These are phyloP conservation scores for Trichoplusia ni DNA, from an alignment of 1,140 invertebrate genomes.

Conservation along the genomic window DNA sequence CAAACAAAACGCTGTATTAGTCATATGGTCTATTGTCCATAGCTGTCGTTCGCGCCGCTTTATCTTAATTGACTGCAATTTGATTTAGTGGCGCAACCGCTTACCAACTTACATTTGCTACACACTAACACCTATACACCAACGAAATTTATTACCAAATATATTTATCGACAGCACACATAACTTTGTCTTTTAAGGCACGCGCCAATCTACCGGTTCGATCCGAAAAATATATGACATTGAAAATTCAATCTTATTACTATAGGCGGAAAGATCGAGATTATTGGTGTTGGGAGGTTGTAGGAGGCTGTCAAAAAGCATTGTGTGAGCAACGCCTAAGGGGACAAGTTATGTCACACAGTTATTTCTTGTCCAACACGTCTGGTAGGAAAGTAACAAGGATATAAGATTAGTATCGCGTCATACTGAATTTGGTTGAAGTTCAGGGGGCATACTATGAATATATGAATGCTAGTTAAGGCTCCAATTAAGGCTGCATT, in stretches of 20 bases:
- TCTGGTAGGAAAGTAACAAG: slow-evolving; percentile 69
- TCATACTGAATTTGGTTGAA: slow-evolving; percentile 55
- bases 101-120: slow-evolving; percentile 38
- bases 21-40: slow-evolving; percentile 74
- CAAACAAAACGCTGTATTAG: slow-evolving; percentile 74
- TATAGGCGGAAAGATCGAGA: neutral
- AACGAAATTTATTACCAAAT: slow-evolving; percentile 16
- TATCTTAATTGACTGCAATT: slow-evolving; percentile 80
- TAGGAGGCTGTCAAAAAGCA: slow-evolving; percentile 43
- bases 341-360: slow-evolving; percentile 70
- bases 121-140: slow-evolving; percentile 5
- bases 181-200: slow-evolving; percentile 33
- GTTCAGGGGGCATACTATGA: slow-evolving; percentile 33
- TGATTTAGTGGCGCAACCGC: slow-evolving; percentile 70
- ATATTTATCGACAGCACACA: slow-evolving; percentile 34
- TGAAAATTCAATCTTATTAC: slow-evolving; percentile 21
- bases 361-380: slow-evolving; percentile 64
- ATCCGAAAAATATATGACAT: neutral
- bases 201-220: slow-evolving; percentile 20
- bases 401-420: slow-evolving; percentile 73
- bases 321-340: slow-evolving; percentile 60
- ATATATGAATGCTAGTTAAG: neutral
- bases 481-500: neutral
- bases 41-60: slow-evolving; percentile 70
- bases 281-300: slow-evolving; percentile 27